These are phyloP conservation scores for Stichodactyla mertensii DNA, from an alignment of 64 coral and sea anemone species.

Conservation along the genomic window DNA sequence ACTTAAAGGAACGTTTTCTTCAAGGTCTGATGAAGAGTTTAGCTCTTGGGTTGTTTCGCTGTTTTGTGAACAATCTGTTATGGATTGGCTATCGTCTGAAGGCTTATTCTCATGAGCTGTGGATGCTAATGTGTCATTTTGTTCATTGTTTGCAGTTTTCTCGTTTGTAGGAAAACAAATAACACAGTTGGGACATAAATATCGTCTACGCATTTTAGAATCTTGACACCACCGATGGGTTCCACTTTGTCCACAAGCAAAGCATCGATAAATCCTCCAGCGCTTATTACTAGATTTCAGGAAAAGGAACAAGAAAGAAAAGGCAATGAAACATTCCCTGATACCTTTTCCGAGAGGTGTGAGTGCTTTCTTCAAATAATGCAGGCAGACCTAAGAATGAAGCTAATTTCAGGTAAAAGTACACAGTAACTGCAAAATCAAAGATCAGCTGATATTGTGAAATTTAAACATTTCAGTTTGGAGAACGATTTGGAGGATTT, in stretches of 20 bases:
- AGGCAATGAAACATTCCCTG: too few relatives aligned
- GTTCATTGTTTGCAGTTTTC: too few relatives aligned
- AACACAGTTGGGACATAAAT: neutral
- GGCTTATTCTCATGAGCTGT: neutral
- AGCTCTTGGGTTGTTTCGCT: neutral
- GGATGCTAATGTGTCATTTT: neutral
- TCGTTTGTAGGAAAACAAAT: neutral
- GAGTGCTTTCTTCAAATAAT: too few relatives aligned
- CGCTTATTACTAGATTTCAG: neutral
- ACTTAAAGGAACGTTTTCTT: neutral
- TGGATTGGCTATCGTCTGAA: neutral
- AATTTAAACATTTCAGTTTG: too few relatives aligned
- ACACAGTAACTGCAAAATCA: too few relatives aligned
- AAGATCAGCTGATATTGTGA: too few relatives aligned
- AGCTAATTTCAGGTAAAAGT: too few relatives aligned
- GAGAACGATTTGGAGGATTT: too few relatives aligned
- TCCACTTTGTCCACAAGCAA: constrained; percentile 76
- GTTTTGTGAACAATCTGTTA: neutral
- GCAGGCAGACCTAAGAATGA: too few relatives aligned
- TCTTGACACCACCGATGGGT: constrained; percentile 68
- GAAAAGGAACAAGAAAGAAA: neutral
- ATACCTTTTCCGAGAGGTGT: too few relatives aligned
- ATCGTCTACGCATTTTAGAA: neutral
- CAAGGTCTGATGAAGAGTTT: neutral
- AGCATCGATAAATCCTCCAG: constrained; percentile 71